These are phyloP conservation scores for Magallana nippona DNA, from an alignment of 2,888 invertebrate species.

Conservation along the genomic window DNA sequence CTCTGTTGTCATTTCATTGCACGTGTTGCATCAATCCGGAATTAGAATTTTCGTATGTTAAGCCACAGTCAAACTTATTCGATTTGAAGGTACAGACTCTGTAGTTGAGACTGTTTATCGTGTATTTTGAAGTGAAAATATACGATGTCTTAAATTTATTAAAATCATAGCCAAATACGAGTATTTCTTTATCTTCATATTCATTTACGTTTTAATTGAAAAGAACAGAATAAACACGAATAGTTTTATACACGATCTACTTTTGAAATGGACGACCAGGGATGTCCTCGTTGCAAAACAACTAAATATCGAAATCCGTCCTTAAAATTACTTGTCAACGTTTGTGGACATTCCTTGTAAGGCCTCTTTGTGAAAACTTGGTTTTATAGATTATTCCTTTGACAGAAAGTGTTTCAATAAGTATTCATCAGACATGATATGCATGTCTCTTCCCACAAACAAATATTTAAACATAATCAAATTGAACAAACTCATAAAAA, in stretches of 20 bases:
- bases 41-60: neutral
- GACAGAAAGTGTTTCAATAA: no score
- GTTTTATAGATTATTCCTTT: constrained; percentile 36
- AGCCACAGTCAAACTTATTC: neutral
- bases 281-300: constrained; percentile 98
- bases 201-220: no score
- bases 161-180: no score
- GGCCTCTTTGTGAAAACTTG: constrained; percentile 32
- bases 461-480: no score
- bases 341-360: constrained; percentile 95
- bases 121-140: no score
- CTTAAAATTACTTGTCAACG: constrained; percentile 97
- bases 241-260: neutral
- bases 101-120: no score
- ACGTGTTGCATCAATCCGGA: neutral
- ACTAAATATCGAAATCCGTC: constrained; percentile 97
- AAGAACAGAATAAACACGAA: neutral
- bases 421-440: no score
- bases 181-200: no score
- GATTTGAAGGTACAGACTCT: no score
- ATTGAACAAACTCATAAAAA: no score
- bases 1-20: constrained; percentile 10
- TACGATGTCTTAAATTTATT: no score
- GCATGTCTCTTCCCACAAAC: no score
- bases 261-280: constrained; percentile 88